Evolutionary conservation across 1,140 invertebrate genomes (phyloP), one percentile per base, ranked within the genome.

Genomic region (Macrobrachium nipponense): DNA sequence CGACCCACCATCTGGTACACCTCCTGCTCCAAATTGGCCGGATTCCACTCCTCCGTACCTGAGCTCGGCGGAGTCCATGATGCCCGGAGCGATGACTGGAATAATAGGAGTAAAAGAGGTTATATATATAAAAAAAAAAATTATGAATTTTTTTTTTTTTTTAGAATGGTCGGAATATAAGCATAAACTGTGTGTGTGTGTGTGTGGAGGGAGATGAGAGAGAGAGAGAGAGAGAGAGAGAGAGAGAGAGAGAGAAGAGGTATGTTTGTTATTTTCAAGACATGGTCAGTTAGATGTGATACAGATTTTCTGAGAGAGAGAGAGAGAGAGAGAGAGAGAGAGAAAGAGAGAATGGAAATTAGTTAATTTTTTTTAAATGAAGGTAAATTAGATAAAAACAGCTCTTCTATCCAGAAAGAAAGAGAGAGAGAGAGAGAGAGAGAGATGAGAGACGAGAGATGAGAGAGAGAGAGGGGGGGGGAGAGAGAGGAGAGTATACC

Each of bases 41-140:
- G 83, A 86, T 64, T 79, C 83, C 43, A 85, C 72, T 18, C 76
- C 83, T 0, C 83, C 83, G 60, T 72, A 80, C 23, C 58, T 51
- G 10, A 72, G 8, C 61, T 66, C 75, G 18, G 60, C 20, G 5
- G 80, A 82, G 64, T 78, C 82, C 23, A 23, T 23, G 4, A 66
- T 36, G 18, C 59, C 81, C 27, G n/a, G 70, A 27, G 7, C 43
- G 0, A 36, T 27, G 18, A 20, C 20, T 17, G 20, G 6, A n/a
- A 73, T 1, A 43, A 73, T 27, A 73, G 8, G 17, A 73, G 15
- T 3, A 72, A 72, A 15, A 72, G 3, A 2, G 7, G 12, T 72
- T 14, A 27, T 5, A 23, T 36, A 0, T 23, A 73, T n/a, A 7
- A 15, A 5, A 5, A 7, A 73, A 27, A 23, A 73, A n/a, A 66